A percentile compares a stretch with the other conserved stretches of the same genome.
These are phyloP conservation scores for Cotesia glomerata DNA, from an alignment of 1,140 invertebrate species.

Conservation along the genomic window DNA sequence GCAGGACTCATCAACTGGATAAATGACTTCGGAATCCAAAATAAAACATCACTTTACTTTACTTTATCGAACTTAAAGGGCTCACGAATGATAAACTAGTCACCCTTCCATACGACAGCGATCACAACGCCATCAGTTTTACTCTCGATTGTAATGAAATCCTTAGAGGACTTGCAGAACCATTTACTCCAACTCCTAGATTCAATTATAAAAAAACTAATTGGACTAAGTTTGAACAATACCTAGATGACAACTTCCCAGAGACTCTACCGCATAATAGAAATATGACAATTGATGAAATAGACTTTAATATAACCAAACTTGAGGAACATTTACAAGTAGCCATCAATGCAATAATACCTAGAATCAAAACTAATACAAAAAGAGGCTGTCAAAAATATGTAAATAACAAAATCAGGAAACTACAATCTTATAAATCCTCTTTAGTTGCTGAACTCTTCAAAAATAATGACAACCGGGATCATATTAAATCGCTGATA, in stretches of 20 bases:
- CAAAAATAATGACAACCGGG: no score
- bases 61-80: neutral
- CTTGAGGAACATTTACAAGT: neutral
- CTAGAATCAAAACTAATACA: no score
- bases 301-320: neutral
- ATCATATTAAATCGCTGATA: no score
- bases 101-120: neutral
- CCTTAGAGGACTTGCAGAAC: neutral
- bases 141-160: neutral
- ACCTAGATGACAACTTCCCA: neutral
- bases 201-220: constrained; percentile 27
- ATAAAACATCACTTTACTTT: neutral
- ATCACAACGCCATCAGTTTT: neutral
- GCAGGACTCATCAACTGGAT: neutral
- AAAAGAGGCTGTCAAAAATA: no score
- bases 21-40: neutral
- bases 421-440: no score
- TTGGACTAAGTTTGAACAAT: constrained; percentile 17
- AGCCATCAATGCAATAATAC: no score
- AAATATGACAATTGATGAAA: constrained; percentile 26
- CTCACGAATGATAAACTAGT: neutral
- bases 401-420: no score
- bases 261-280: neutral
- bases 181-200: neutral
- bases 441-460: no score